These are phyloP conservation scores for Falco naumanni DNA, from an alignment of 2,797 vertebrate genomes.

Conservation along the genomic window DNA sequence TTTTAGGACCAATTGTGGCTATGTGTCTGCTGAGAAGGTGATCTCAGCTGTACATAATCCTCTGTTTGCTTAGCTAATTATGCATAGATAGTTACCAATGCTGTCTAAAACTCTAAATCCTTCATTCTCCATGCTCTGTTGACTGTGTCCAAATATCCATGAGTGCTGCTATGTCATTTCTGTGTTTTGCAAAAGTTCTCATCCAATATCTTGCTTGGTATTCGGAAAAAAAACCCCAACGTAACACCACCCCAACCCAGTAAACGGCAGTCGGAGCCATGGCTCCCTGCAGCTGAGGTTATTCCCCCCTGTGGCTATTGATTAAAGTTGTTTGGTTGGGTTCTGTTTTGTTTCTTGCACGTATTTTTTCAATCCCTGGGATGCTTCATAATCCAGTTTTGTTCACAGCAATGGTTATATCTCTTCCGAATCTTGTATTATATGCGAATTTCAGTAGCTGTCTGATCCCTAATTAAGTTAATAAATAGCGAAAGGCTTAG, in stretches of 20 bases:
- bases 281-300: background rate
- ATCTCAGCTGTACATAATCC: background rate
- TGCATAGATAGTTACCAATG: background rate
- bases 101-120: background rate
- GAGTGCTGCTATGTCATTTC: background rate
- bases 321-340: background rate
- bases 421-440: background rate
- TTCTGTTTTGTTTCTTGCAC: background rate
- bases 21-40: background rate
- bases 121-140: background rate
- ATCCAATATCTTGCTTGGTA: background rate
- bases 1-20: background rate
- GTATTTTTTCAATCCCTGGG: background rate
- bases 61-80: conserved; percentile 18
- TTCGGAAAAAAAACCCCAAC: background rate
- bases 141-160: background rate
- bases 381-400: background rate
- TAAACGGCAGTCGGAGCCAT: background rate
- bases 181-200: background rate
- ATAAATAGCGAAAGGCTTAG: background rate
- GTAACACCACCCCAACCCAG: background rate
- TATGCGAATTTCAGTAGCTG: background rate
- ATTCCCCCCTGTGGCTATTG: background rate
- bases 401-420: background rate
- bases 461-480: background rate